A percentile compares a stretch with the other conserved stretches of the same genome.
These are phyloP conservation scores for Trachemys scripta DNA, from an alignment of 2,113 vertebrate species.

Conservation along the genomic window DNA sequence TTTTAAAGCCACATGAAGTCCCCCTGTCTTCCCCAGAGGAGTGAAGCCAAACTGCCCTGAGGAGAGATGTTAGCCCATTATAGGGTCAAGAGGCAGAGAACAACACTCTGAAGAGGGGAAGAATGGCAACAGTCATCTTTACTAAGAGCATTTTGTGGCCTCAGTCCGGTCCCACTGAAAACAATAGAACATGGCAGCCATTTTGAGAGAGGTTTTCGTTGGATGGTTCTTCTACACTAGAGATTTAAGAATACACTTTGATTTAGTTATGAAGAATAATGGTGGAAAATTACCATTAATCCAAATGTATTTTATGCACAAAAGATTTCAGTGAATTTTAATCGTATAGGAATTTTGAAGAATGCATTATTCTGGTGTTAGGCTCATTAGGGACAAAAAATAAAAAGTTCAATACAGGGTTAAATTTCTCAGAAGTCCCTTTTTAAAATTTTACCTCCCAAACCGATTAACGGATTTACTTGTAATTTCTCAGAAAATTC, in stretches of 20 bases:
- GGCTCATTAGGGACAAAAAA: neutral
- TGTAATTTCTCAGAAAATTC: neutral
- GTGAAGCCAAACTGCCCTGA: neutral
- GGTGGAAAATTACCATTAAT: neutral
- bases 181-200: neutral
- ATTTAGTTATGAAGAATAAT: neutral
- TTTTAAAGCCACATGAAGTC: neutral
- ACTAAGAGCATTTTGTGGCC: neutral
- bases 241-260: neutral
- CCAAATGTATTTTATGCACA: neutral
- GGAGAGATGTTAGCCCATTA: neutral
- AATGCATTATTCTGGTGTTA: neutral
- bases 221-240: no score
- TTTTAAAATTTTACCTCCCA: neutral
- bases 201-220: neutral
- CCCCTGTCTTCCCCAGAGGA: neutral
- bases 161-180: neutral
- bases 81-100: neutral
- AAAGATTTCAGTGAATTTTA: neutral
- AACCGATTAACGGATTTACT: neutral
- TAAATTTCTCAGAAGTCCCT: neutral
- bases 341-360: neutral
- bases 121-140: neutral
- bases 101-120: neutral
- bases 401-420: neutral